phyloP scores from a whole-genome alignment of 2,888 invertebrate species.

The Acleris emargana region DNA sequence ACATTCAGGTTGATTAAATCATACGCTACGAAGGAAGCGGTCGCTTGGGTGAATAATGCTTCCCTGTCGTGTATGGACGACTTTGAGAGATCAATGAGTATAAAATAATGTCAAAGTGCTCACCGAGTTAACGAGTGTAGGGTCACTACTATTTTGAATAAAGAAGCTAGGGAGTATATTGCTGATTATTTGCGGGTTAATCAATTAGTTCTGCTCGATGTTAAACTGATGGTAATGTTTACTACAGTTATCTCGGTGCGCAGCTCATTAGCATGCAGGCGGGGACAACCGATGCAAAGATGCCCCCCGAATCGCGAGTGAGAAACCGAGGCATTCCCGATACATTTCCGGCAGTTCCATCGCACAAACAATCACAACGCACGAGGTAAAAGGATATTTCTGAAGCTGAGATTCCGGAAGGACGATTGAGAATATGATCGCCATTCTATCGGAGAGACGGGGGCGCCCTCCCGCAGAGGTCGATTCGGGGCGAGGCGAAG shows the following conservation, averaged over 20 bases:
- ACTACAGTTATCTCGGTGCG: slow-evolving; percentile 48
- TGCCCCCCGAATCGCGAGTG: slow-evolving; percentile 39
- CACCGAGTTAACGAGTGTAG: slow-evolving; percentile 48
- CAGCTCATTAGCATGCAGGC: slow-evolving; percentile 49
- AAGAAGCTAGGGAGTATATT: slow-evolving; percentile 1
- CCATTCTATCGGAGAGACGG: no score
- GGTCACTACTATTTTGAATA: no score
- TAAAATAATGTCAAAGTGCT: slow-evolving; percentile 35
- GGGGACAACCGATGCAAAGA: slow-evolving; percentile 44
- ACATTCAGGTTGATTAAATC: slow-evolving; percentile 43
- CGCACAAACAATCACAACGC: no score
- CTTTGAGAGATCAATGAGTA: slow-evolving; percentile 34
- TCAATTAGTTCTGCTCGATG: slow-evolving; percentile 19
- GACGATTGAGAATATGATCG: no score
- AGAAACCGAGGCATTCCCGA: slow-evolving; percentile 32
- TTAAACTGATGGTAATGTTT: slow-evolving; percentile 5
- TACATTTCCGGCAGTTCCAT: slow-evolving; percentile 20
- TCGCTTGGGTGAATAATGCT: slow-evolving; percentile 19
- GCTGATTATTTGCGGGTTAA: slow-evolving; percentile 13
- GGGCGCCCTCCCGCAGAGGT: no score
- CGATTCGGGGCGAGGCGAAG: no score
- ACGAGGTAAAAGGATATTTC: no score
- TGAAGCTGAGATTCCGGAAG: no score
- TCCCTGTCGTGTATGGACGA: slow-evolving; percentile 20
- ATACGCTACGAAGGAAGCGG: slow-evolving; percentile 53